These are phyloP conservation scores for Shinisaurus crocodilurus DNA, from an alignment of 2,113 vertebrate genomes.

Conservation along the genomic window DNA sequence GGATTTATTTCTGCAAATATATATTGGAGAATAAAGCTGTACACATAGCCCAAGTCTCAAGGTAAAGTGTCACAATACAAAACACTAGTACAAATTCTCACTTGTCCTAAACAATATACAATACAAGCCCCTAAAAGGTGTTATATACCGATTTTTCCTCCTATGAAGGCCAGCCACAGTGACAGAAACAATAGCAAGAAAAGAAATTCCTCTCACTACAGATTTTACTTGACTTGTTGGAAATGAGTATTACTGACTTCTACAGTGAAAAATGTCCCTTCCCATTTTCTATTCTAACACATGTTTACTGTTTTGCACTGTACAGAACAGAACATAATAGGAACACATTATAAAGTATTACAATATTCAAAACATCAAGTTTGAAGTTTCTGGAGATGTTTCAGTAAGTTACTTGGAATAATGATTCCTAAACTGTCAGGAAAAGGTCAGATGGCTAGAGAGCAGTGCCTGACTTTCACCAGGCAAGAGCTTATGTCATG, in stretches of 20 bases:
- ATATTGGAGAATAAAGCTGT: background rate
- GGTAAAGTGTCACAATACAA: background rate
- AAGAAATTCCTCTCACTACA: background rate
- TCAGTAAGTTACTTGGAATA: background rate
- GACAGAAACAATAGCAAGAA: background rate
- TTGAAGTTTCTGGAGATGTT: background rate
- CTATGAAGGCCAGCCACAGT: background rate
- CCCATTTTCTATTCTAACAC: background rate
- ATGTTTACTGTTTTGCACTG: background rate
- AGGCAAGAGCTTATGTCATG: background rate
- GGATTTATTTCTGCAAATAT: background rate
- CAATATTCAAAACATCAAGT: background rate
- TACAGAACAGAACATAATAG: background rate
- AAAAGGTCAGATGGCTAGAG: background rate
- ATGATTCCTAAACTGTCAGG: background rate
- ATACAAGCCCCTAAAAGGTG: background rate
- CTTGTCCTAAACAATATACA: background rate
- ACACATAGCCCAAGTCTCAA: background rate
- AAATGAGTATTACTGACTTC: background rate
- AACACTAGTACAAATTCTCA: background rate
- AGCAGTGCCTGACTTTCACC: background rate
- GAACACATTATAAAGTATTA: slow-evolving; percentile 1
- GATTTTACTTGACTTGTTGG: background rate
- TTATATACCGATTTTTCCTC: background rate
- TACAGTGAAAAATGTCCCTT: background rate